Conservation (phyloP, 2,113 vertebrate species). For the Tachysurus vachellii region DNA sequence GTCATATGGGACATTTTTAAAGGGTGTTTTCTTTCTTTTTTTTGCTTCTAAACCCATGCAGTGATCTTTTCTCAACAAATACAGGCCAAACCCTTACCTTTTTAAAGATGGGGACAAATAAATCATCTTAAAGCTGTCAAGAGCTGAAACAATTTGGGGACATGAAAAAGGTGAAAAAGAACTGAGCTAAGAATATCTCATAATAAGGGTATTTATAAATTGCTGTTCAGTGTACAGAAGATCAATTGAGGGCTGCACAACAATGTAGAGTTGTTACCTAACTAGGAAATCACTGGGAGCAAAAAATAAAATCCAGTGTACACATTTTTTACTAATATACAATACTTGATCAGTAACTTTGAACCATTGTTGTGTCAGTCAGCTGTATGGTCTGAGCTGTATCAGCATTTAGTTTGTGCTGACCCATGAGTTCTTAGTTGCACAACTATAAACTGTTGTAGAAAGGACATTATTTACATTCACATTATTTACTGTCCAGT, state of each 20-base stretch:
- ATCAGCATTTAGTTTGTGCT: too few relatives aligned
- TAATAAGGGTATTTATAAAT: not conserved
- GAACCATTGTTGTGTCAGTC: too few relatives aligned
- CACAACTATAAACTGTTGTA: too few relatives aligned
- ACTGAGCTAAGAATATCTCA: constrained; percentile 2
- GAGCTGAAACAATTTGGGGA: not conserved
- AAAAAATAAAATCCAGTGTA: not conserved
- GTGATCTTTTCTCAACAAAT: constrained; percentile 25
- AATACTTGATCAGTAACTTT: not conserved
- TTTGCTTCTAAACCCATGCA: constrained; percentile 49
- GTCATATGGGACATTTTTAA: constrained; percentile 55
- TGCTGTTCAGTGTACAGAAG: not conserved
- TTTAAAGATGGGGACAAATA: constrained; percentile 25
- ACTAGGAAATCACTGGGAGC: too few relatives aligned
- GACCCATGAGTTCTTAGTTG: too few relatives aligned
- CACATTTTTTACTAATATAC: not conserved
- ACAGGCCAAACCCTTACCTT: constrained; percentile 50
- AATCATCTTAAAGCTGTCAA: constrained; percentile 46
- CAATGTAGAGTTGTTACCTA: not conserved
- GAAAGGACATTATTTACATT: too few relatives aligned
- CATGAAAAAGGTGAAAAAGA: not conserved
- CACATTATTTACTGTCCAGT: too few relatives aligned
- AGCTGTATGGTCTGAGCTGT: too few relatives aligned
- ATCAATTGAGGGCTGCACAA: constrained; percentile 1
- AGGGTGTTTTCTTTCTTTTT: not conserved